Evolutionary conservation across 2,888 invertebrate species (phyloP).

Genomic region (Hedychridium roseum): DNA sequence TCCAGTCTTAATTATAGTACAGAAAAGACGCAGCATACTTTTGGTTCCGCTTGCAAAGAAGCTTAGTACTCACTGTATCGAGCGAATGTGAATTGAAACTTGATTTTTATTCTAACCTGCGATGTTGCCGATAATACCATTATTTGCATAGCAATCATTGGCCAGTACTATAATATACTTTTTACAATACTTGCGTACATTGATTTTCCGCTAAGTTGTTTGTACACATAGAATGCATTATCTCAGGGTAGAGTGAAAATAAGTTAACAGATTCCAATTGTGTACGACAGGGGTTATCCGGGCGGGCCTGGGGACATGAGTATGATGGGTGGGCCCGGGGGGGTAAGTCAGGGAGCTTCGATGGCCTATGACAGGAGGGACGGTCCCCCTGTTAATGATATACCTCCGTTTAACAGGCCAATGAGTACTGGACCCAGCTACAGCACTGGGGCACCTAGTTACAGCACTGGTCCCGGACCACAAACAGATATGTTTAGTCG

Average conservation of each 20-base stretch:
- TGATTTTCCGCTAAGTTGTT: no score
- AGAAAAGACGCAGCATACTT: no score
- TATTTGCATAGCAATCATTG: no score
- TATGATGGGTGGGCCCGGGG: constrained; percentile 37
- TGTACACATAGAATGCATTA: constrained; percentile 10
- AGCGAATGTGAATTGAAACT: constrained; percentile 22
- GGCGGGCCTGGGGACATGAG: constrained; percentile 37
- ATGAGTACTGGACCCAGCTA: constrained; percentile 53
- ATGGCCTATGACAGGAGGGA: constrained; percentile 32
- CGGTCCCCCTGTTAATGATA: constrained; percentile 40
- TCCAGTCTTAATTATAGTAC: no score
- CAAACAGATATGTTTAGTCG: constrained; percentile 62
- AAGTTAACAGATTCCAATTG: constrained; percentile 36
- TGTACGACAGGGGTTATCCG: constrained; percentile 39
- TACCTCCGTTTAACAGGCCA: constrained; percentile 50
- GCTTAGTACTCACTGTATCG: no score
- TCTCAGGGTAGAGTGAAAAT: constrained; percentile 34
- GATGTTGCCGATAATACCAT: constrained; percentile 17
- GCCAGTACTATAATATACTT: no score
- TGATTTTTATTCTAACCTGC: constrained; percentile 38
- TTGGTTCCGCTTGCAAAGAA: no score
- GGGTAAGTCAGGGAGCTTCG: constrained; percentile 36
- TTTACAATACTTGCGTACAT: no score
- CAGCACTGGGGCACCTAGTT: constrained; percentile 56
- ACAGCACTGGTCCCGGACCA: constrained; percentile 60